Conservation (phyloP, 1,140 invertebrate genomes). For the Bombus affinis region DNA sequence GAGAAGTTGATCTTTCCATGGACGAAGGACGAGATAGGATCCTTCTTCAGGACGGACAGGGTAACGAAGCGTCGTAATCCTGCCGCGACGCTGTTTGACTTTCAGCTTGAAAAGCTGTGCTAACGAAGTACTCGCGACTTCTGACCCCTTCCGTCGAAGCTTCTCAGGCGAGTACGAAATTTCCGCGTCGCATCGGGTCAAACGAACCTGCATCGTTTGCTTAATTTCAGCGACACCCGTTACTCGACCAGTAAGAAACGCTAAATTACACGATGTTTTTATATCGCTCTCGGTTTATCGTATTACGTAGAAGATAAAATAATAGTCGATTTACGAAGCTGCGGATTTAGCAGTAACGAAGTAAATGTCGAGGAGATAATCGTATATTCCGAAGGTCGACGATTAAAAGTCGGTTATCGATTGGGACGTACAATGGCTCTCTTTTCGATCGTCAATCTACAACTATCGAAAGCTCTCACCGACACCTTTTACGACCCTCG, state of each 20-base stretch:
- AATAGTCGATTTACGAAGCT: background rate
- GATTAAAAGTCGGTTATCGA: slow-evolving; percentile 25
- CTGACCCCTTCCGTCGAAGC: slow-evolving; percentile 20
- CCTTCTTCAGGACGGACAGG: background rate
- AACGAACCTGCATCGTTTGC: slow-evolving; percentile 11
- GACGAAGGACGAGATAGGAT: background rate
- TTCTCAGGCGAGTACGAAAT: background rate
- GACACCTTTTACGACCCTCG: slow-evolving; percentile 35
- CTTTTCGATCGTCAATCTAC: slow-evolving; percentile 16
- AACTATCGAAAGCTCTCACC: slow-evolving; percentile 26
- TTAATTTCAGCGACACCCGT: slow-evolving; percentile 61
- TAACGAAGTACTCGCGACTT: slow-evolving; percentile 63
- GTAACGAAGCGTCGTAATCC: slow-evolving; percentile 67
- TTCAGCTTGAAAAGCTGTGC: slow-evolving; percentile 63
- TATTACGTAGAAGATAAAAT: background rate
- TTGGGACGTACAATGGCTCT: background rate
- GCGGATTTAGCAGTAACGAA: background rate
- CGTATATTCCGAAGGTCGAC: too few relatives aligned
- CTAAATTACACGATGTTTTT: background rate
- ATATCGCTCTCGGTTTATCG: background rate
- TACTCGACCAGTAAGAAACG: slow-evolving; percentile 13
- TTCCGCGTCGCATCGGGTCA: background rate
- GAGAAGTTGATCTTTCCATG: background rate
- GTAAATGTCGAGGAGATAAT: background rate
- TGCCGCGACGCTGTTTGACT: slow-evolving; percentile 60